phyloP scores from a whole-genome alignment of 2,797 vertebrate genomes.

The Enteromius unitaeniatus region DNA sequence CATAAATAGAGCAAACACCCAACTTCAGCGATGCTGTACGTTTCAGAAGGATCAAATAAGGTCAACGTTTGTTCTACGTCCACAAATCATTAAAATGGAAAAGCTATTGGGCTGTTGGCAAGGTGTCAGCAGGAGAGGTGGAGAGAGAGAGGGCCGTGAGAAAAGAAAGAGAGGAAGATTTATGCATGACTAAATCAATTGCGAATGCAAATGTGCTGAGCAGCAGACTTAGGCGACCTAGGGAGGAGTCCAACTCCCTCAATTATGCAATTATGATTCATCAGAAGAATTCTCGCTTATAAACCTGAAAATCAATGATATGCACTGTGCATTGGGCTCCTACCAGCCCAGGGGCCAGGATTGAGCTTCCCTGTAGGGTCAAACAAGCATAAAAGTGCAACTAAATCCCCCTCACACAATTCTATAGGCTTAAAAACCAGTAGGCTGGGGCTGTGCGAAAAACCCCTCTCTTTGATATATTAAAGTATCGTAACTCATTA shows the following conservation, averaged over 20 bases:
- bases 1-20: conserved; percentile 44
- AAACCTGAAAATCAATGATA: conserved; percentile 42
- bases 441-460: conserved; percentile 17
- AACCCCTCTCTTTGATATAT: conserved; percentile 8
- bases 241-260: conserved; percentile 50
- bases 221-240: conserved; percentile 46
- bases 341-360: not conserved
- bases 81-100: conserved; percentile 54
- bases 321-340: conserved; percentile 18
- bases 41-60: conserved; percentile 52
- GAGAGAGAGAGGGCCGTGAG: conserved; percentile 28
- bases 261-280: conserved; percentile 58
- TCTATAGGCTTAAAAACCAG: conserved; percentile 7
- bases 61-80: conserved; percentile 34
- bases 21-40: conserved; percentile 28
- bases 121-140: conserved; percentile 37
- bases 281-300: conserved; percentile 28
- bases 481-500: conserved; percentile 26
- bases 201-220: conserved; percentile 53
- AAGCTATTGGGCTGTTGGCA: conserved; percentile 49
- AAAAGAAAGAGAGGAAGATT: conserved; percentile 49
- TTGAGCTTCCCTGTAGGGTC: conserved; percentile 26
- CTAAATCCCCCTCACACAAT: conserved; percentile 15
- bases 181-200: conserved; percentile 61
- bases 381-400: not conserved